Evolutionary conservation across 1,140 invertebrate species (phyloP).

Genomic region (Drosophila saltans): DNA sequence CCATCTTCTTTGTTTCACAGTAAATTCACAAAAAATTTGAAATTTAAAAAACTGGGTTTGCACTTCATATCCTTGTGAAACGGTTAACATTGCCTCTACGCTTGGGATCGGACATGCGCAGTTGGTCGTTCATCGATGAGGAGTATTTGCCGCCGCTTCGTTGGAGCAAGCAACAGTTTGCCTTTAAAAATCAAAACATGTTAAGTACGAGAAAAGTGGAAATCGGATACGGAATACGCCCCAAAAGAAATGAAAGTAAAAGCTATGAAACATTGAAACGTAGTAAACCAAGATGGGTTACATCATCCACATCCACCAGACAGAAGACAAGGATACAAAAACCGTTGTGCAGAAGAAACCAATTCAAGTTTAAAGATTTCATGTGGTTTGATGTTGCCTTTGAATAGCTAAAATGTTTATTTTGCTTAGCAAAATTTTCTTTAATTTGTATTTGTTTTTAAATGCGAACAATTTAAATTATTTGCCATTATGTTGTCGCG

Average conservation of each 20-base stretch:
- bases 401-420: neutral
- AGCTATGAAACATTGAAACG: slow-evolving; percentile 27
- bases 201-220: neutral
- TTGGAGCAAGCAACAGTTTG: slow-evolving; percentile 65
- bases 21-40: neutral
- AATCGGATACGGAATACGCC: slow-evolving; percentile 36
- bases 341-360: neutral
- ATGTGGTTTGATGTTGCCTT: slow-evolving; percentile 1
- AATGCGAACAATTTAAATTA: neutral
- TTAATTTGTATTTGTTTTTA: neutral
- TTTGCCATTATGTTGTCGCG: neutral
- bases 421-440: neutral
- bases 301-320: slow-evolving; percentile 38
- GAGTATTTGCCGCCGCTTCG: neutral
- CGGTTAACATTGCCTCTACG: slow-evolving; percentile 57
- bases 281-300: slow-evolving; percentile 42
- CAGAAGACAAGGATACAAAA: neutral
- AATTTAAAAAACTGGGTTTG: slow-evolving; percentile 59
- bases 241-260: slow-evolving; percentile 18
- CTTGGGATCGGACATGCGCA: slow-evolving; percentile 55
- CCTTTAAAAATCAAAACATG: slow-evolving; percentile 29
- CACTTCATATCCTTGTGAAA: slow-evolving; percentile 26
- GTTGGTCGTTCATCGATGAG: neutral
- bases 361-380: neutral
- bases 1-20: no score